Conservation (phyloP, 2,888 invertebrate species). For the Polylopha cassiicola region DNA sequence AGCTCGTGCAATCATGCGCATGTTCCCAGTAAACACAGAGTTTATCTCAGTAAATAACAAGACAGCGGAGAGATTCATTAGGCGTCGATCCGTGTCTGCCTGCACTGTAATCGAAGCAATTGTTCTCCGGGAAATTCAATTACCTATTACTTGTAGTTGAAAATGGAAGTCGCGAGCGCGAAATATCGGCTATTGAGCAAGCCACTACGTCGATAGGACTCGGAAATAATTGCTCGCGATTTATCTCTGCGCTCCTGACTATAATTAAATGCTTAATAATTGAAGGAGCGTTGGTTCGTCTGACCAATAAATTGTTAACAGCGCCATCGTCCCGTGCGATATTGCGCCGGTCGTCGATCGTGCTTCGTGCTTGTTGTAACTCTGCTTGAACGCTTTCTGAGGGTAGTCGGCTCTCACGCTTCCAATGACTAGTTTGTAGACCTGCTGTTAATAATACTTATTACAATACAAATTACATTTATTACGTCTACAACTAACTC, state of each 20-base stretch:
- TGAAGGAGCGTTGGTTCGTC: constrained; percentile 53
- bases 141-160: constrained; percentile 40
- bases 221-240: constrained; percentile 67
- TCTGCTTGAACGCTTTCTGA: constrained; percentile 52
- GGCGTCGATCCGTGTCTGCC: constrained; percentile 70
- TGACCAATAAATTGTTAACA: constrained; percentile 55
- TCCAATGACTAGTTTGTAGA: constrained; percentile 55
- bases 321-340: constrained; percentile 42
- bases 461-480: constrained; percentile 29
- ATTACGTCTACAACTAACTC: no score
- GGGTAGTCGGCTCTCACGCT: constrained; percentile 70
- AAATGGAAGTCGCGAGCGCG: constrained; percentile 45
- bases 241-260: constrained; percentile 56
- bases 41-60: constrained; percentile 74
- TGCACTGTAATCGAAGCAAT: constrained; percentile 73
- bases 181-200: constrained; percentile 63
- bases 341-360: constrained; percentile 54
- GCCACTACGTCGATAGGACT: constrained; percentile 58
- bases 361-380: constrained; percentile 65
- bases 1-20: constrained; percentile 74
- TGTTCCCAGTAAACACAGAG: constrained; percentile 71
- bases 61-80: constrained; percentile 74
- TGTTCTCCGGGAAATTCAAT: constrained; percentile 74
- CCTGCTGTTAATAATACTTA: constrained; percentile 48
- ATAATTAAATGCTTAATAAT: constrained; percentile 72